These are phyloP conservation scores for Pachycephala philippinensis DNA, from an alignment of 2,113 vertebrate species.

Conservation along the genomic window DNA sequence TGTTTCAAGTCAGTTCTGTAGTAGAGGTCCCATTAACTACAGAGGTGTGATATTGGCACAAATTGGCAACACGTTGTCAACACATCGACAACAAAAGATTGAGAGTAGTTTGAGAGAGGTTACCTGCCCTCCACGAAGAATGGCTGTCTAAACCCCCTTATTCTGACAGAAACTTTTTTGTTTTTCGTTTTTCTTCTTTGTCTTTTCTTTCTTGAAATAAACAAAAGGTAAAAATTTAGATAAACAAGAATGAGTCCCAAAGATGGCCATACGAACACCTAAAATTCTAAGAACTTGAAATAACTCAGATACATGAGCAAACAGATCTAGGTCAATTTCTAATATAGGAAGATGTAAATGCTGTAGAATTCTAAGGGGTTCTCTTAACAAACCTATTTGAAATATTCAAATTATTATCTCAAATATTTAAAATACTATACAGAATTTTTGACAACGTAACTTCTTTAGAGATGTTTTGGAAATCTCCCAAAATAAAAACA, in stretches of 20 bases:
- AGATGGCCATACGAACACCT: not conserved
- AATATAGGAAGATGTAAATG: not conserved
- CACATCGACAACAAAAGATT: not conserved
- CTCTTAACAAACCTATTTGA: not conserved
- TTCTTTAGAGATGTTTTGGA: not conserved
- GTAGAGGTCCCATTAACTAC: not conserved
- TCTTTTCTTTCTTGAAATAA: not conserved
- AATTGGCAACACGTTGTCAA: not conserved
- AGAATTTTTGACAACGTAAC: not conserved
- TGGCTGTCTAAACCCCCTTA: not conserved
- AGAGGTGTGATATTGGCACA: not conserved
- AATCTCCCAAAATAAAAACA: not conserved
- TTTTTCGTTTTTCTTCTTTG: not conserved
- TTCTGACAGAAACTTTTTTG: not conserved
- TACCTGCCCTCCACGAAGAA: not conserved
- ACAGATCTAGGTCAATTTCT: not conserved
- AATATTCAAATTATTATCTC: not conserved
- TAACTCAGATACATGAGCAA: not conserved
- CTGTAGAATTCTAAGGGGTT: not conserved
- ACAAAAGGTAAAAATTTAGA: not conserved
- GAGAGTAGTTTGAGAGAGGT: not conserved
- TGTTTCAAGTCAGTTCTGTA: not conserved
- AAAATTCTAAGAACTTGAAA: not conserved
- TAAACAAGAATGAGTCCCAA: not conserved
- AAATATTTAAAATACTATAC: not conserved